Base-by-base conservation (phyloP, 2,888 invertebrate species). In the Ennomos quercinarius region DNA sequence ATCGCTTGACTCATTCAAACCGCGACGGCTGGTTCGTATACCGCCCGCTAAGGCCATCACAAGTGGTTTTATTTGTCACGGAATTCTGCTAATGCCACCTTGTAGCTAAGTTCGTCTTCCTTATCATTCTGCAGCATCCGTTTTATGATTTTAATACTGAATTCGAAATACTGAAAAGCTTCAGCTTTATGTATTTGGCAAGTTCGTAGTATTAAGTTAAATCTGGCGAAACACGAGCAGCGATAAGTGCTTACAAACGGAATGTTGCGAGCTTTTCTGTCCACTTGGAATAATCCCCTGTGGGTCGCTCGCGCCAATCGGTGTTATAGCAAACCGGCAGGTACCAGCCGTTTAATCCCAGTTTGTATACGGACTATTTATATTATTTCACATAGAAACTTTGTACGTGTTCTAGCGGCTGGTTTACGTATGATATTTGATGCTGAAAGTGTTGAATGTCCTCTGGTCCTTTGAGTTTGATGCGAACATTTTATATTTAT, bases 191-290 rank as follows among this genome's bases (percentile, higher is more conserved):
- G 38, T 13, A 46, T 54, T 59, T 59, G 49, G 52, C 56, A 61
- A 56, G 46, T 44, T 38, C 17, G 45, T 38, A 42, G 41, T 49
- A 42, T 50, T 46, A 53, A 50, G 53, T 57, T 55, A 65, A 57
- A 51, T 47, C 57, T 50, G 44, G 46, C 35, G 51, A 48, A 51
- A 43, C 35, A 57, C 56, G 52, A 57, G 49, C 35, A 44, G 59
- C 55, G 64, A 51, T 65, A 58, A 64, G 51, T 55, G 61, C 61
- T 64, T 54, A 56, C 63, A 66, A 63, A 64, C 62, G 57, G 60
- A 61, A 64, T 59, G 47, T 37, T 46, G 12, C 44, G 17, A 61
- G 56, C 65, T 63, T 66, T 66, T 55, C 59, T 57, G 57, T 61
- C 52, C 61, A 60, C 53, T 64, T 57, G 45, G 58, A 65, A 60